Conservation (phyloP, 2,797 vertebrate genomes). For the Phoebastria nigripes region DNA sequence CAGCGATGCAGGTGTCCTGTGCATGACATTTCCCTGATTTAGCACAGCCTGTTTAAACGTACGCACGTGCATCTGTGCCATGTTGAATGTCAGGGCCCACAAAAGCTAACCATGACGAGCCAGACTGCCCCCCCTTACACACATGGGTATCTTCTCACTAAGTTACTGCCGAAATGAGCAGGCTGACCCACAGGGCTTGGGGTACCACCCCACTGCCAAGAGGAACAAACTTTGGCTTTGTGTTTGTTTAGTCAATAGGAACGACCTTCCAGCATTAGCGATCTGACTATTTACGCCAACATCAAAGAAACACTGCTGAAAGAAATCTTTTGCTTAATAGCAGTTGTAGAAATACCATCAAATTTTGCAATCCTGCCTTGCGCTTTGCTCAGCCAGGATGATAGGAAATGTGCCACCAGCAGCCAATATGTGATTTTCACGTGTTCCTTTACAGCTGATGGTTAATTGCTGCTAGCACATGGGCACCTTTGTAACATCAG, state of each 20-base stretch:
- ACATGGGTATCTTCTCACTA: not conserved
- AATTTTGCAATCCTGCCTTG: not conserved
- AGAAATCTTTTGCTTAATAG: not conserved
- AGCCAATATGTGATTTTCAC: rapidly evolving
- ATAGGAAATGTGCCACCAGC: not conserved
- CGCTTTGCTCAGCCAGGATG: not conserved
- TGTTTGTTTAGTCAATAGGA: not conserved
- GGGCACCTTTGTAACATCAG: not conserved
- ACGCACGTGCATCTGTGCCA: rapidly evolving
- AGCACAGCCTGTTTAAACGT: not conserved
- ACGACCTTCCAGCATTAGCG: rapidly evolving
- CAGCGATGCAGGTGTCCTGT: not conserved
- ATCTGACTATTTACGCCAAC: not conserved
- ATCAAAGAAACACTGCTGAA: not conserved
- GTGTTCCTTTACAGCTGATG: not conserved
- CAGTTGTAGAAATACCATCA: not conserved
- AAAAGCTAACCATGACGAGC: not conserved
- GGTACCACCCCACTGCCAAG: not conserved
- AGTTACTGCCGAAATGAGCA: not conserved
- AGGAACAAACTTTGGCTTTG: not conserved
- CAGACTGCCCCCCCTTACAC: not conserved
- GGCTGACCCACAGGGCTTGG: not conserved
- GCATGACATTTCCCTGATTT: not conserved
- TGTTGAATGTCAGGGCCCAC: not conserved
- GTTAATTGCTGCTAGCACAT: not conserved